These are phyloP conservation scores for Ammodramus savannarum DNA, from an alignment of 2,113 vertebrate genomes.

Conservation along the genomic window DNA sequence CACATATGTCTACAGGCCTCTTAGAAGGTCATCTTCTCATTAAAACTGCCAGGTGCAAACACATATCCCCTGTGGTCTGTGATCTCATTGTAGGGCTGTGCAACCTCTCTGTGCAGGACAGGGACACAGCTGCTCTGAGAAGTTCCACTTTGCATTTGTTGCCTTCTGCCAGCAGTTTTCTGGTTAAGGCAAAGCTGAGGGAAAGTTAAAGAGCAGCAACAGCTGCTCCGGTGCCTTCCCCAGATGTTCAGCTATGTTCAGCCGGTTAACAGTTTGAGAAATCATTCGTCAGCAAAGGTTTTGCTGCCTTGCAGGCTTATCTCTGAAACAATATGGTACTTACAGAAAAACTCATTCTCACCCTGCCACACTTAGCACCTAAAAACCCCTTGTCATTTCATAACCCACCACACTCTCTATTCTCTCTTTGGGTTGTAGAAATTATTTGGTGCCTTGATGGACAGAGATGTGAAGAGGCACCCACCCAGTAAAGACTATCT, in stretches of 20 bases:
- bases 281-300: constrained; percentile 59
- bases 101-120: background rate
- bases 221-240: constrained; percentile 60
- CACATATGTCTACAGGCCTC: background rate
- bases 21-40: background rate
- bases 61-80: background rate
- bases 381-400: background rate
- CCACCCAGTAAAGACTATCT: background rate
- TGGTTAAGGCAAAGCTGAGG: constrained; percentile 33
- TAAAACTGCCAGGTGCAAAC: background rate
- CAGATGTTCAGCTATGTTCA: constrained; percentile 61
- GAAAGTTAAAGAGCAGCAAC: constrained; percentile 53
- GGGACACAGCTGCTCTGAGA: background rate
- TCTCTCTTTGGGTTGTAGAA: background rate
- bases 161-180: constrained; percentile 18
- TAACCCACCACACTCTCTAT: background rate
- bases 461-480: background rate
- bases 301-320: constrained; percentile 53
- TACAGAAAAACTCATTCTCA: background rate
- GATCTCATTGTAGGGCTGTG: background rate
- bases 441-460: background rate
- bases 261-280: constrained; percentile 41
- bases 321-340: constrained; percentile 6
- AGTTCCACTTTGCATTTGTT: background rate
- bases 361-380: background rate